These are phyloP conservation scores for Pteronura brasiliensis DNA, from an alignment of 2,113 vertebrate genomes.

Conservation along the genomic window DNA sequence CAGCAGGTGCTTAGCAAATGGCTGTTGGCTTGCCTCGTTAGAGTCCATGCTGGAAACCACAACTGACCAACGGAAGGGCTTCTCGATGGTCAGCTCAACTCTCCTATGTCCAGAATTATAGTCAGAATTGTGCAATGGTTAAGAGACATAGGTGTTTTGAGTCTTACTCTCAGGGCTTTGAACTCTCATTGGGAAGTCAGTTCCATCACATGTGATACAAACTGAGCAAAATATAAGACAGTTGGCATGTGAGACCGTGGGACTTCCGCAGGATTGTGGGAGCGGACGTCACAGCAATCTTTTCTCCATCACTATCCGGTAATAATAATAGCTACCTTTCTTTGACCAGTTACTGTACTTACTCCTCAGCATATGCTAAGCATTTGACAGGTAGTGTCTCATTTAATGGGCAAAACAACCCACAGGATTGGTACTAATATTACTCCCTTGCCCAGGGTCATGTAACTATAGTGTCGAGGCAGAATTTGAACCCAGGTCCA, in stretches of 20 bases:
- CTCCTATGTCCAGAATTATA: not conserved
- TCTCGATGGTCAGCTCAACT: not conserved
- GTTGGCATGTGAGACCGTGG: not conserved
- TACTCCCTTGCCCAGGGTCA: not conserved
- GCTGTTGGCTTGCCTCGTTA: not conserved
- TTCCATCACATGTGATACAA: not conserved
- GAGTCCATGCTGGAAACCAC: not conserved
- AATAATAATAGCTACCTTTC: not conserved
- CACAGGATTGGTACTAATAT: not conserved
- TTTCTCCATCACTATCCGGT: not conserved
- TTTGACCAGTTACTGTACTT: not conserved
- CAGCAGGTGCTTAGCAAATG: not conserved
- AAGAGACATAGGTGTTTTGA: not conserved
- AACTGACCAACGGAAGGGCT: not conserved
- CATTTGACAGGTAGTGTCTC: not conserved
- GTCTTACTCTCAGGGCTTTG: not conserved
- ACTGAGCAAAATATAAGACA: not conserved
- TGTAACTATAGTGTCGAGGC: not conserved
- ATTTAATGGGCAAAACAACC: not conserved
- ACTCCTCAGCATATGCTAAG: not conserved
- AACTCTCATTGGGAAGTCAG: not conserved
- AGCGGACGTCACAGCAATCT: not conserved
- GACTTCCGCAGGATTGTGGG: not conserved
- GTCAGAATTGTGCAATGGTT: not conserved
- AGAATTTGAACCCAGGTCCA: not conserved